Evolutionary conservation across 2,113 vertebrate species (phyloP).

Genomic region (Dunckerocampus dactyliophorus): DNA sequence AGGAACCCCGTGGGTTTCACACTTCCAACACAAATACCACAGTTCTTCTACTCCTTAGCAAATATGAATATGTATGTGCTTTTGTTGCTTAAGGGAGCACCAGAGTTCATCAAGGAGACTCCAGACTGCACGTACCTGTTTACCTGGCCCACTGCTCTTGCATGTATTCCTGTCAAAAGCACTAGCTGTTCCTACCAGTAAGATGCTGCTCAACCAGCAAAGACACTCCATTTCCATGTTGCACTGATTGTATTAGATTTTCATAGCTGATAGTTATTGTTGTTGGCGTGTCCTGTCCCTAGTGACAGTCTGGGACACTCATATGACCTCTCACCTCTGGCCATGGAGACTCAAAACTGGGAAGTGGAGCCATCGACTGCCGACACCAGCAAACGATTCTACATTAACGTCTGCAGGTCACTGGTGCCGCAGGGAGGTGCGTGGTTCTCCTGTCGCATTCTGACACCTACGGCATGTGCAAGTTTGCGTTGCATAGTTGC

Average conservation of each 20-base stretch:
- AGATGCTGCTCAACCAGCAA: slow-evolving; percentile 14
- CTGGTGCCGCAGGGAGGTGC: slow-evolving; percentile 78
- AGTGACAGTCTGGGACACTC: slow-evolving; percentile 82
- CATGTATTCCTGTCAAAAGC: slow-evolving; percentile 82
- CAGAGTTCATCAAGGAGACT: slow-evolving; percentile 87
- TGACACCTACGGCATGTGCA: no score
- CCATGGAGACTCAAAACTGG: slow-evolving; percentile 82
- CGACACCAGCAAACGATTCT: slow-evolving; percentile 66
- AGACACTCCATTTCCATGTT: background rate
- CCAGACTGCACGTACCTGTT: slow-evolving; percentile 91
- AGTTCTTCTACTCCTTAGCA: background rate
- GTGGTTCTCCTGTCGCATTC: slow-evolving; percentile 5
- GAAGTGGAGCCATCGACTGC: slow-evolving; percentile 65
- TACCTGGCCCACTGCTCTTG: slow-evolving; percentile 84
- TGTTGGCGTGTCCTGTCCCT: slow-evolving; percentile 15
- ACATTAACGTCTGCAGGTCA: slow-evolving; percentile 91
- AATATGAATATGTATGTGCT: background rate
- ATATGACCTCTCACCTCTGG: slow-evolving; percentile 87
- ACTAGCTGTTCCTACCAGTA: slow-evolving; percentile 89
- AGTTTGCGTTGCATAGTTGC: background rate
- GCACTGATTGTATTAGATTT: background rate
- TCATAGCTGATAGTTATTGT: background rate
- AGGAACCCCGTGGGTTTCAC: slow-evolving; percentile 71
- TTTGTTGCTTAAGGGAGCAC: slow-evolving; percentile 62
- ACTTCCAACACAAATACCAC: background rate